These are phyloP conservation scores for Pogonognathellus flavescens DNA, from an alignment of 1,140 invertebrate species.

Conservation along the genomic window DNA sequence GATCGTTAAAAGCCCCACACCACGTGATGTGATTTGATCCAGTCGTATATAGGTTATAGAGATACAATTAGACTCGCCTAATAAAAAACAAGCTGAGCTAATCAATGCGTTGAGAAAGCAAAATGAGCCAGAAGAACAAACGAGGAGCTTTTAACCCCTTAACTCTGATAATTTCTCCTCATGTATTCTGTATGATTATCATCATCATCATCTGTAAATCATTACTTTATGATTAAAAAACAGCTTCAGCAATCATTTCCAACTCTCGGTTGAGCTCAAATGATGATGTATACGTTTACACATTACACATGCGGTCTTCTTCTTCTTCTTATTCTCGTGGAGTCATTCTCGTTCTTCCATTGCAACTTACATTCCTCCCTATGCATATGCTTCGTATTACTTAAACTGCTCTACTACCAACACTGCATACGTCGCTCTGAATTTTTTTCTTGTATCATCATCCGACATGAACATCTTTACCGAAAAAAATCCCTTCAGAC, in stretches of 20 bases:
- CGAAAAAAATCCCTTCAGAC: not conserved
- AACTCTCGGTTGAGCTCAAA: constrained; percentile 39
- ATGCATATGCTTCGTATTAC: too few relatives aligned
- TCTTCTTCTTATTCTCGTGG: too few relatives aligned
- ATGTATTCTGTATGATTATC: constrained; percentile 47
- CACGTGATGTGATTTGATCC: too few relatives aligned
- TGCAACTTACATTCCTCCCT: not conserved
- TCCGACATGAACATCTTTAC: constrained; percentile 26
- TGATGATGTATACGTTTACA: constrained; percentile 37
- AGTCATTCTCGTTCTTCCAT: not conserved
- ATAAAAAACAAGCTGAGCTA: constrained; percentile 47
- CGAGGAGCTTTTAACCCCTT: constrained; percentile 31
- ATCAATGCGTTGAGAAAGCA: constrained; percentile 40
- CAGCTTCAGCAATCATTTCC: constrained; percentile 44
- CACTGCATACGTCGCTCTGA: not conserved
- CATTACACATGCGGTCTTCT: not conserved
- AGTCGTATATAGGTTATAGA: not conserved
- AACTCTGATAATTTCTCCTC: constrained; percentile 19
- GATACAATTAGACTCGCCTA: constrained; percentile 29
- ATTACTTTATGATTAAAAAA: constrained; percentile 48
- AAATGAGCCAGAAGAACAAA: constrained; percentile 29
- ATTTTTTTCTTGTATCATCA: not conserved
- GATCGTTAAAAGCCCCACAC: too few relatives aligned
- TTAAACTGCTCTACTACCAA: not conserved
- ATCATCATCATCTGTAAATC: constrained; percentile 50